These are phyloP conservation scores for Acanthurus lineatus DNA, from an alignment of 2,797 vertebrate species.

Conservation along the genomic window DNA sequence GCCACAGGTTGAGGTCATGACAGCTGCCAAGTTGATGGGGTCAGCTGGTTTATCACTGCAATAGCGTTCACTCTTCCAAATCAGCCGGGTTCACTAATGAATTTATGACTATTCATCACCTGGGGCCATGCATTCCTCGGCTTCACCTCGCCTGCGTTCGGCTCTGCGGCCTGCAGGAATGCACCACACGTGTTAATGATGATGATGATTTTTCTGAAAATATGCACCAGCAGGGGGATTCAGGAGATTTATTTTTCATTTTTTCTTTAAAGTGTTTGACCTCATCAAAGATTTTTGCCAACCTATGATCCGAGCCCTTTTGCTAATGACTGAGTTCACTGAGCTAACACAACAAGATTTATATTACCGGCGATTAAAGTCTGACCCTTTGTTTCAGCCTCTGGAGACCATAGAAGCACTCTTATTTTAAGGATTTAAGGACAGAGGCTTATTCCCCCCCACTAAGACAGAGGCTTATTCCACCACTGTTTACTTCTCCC, in stretches of 20 bases:
- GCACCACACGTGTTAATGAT: not conserved
- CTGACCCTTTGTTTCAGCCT: slow-evolving; percentile 55
- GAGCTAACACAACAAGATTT: slow-evolving; percentile 51
- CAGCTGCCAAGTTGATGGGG: slow-evolving; percentile 73
- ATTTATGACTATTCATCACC: slow-evolving; percentile 72
- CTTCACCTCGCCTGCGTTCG: slow-evolving; percentile 19
- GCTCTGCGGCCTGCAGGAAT: slow-evolving; percentile 24
- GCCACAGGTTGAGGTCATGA: slow-evolving; percentile 76
- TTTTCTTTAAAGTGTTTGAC: not conserved
- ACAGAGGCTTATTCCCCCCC: slow-evolving; percentile 26
- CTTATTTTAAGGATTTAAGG: slow-evolving; percentile 75
- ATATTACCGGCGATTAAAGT: slow-evolving; percentile 48
- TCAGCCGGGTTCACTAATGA: slow-evolving; percentile 63
- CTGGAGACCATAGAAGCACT: slow-evolving; percentile 53
- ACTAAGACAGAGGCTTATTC: slow-evolving; percentile 75
- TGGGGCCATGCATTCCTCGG: slow-evolving; percentile 61
- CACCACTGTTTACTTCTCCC: slow-evolving; percentile 74
- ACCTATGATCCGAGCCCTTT: not conserved
- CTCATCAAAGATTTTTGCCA: not conserved
- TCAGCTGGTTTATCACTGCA: slow-evolving; percentile 77
- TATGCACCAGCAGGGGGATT: not conserved
- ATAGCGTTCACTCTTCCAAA: slow-evolving; percentile 55
- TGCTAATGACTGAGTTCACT: slow-evolving; percentile 22
- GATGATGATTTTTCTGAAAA: slow-evolving; percentile 13
- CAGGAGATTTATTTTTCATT: not conserved